phyloP scores from a whole-genome alignment of 2,113 vertebrate genomes.

The Nipponia nippon region DNA sequence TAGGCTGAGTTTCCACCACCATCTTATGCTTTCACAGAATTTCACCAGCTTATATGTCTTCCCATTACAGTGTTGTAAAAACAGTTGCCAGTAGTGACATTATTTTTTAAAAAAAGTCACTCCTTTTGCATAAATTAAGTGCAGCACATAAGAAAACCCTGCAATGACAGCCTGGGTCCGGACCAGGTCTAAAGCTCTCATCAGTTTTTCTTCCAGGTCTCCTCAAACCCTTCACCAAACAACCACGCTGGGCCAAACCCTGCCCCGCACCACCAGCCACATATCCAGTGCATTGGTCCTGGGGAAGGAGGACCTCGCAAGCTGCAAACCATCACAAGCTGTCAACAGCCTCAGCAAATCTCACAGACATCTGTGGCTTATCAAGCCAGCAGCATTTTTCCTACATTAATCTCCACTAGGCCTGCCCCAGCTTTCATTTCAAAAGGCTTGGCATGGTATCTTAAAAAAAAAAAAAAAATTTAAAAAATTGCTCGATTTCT shows the following conservation, averaged over 20 bases:
- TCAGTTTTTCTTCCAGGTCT: not conserved
- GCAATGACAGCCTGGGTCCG: not conserved
- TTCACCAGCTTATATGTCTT: not conserved
- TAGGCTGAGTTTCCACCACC: not conserved
- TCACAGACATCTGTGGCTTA: slow-evolving; percentile 84
- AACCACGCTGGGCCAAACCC: rapidly evolving
- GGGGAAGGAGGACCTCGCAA: slow-evolving; percentile 38
- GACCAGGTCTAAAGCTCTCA: not conserved
- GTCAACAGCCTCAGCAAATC: slow-evolving; percentile 75
- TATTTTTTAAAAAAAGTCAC: not conserved
- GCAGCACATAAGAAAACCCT: not conserved
- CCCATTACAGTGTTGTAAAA: not conserved
- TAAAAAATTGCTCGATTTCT: slow-evolving; percentile 46
- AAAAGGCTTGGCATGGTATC: slow-evolving; percentile 75
- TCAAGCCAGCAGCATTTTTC: slow-evolving; percentile 76
- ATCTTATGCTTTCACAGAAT: not conserved
- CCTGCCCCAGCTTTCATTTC: slow-evolving; percentile 80
- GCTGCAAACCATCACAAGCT: slow-evolving; percentile 77
- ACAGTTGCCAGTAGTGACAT: not conserved
- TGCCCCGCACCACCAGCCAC: not conserved
- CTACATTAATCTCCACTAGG: slow-evolving; percentile 76
- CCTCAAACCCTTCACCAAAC: not conserved
- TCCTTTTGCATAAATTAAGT: not conserved
- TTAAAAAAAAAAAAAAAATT: not conserved
- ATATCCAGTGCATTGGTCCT: not conserved